Base-by-base conservation (phyloP, 2,888 invertebrate species). In the Teleogryllus oceanicus region DNA sequence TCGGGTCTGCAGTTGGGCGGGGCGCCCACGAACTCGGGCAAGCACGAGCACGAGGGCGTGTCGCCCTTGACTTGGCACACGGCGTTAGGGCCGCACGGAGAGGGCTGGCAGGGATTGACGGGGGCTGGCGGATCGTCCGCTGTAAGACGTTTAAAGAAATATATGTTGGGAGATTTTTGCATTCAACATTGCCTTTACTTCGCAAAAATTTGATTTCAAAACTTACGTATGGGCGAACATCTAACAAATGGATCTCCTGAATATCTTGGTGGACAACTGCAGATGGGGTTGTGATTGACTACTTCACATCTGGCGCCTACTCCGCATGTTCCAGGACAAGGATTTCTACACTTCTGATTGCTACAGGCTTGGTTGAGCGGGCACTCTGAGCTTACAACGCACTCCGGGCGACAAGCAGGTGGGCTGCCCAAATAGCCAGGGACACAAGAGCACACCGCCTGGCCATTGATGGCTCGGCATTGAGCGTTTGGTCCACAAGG, bases 301-400 rank as follows among this genome's bases (percentile, higher is more conserved):
- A 93, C 92, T 84, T 91, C 90, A 85, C 95, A 95, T 78, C 89
- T 86, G 12, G 95, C 92, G 84, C 89, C 89, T 12, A 92, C 86
- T 49, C 94, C 94, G 86, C 95, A 95, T n/a, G 93, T 90, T 81
- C 94, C 94, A 77, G 90, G 90, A 84, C 94, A 95, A 20, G 95
- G 94, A 87, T 95, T 91, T 77, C 91, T 88, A 85, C 96, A 96
- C 87, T 93, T 93, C 84, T 94, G 93, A 86, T 93, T 94, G 84
- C 91, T 91, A 85, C 96, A 96, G 20, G 95, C 94, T 85, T 91
- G 90, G 83, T 92, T 92, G 74, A 91, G 88, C 11, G 91, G 87
- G 87, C 96, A 96, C 85, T 95, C 94, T 3, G 92, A 89, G 85
- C 93, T 94, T 20, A 91, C 91, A 11, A 91, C 91, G 86, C 95